Base-by-base conservation (phyloP, 92 coral and sea anemone genomes). In the Zoanthus solanderi region DNA sequence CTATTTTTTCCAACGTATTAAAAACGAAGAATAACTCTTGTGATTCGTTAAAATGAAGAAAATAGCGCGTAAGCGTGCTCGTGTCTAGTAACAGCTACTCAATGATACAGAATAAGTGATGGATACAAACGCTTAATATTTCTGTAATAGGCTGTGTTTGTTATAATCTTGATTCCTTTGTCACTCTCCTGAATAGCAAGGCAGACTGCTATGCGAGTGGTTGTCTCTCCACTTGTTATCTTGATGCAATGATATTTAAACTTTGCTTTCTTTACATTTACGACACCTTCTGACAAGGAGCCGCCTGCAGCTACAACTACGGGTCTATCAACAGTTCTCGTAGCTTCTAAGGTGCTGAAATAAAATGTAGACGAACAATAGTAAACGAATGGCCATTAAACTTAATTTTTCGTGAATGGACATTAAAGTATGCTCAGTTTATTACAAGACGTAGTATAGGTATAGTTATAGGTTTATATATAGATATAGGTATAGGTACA, bases 171-270 rank as follows among this genome's bases (percentile, higher is more conserved):
- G 18, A 77, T 14, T 9, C 68, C 67, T 15, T 77, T 77, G 48
- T 77, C 82, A 56, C n/a, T 30, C 13, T 48, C 54, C 8, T n/a
- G 45, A 54, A 77, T 54, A 53, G 68, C 82, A 1, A 77, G 82
- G 53, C 82, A 77, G 17, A 77, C 47, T 6, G 82, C 47, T 28
- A 54, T 53, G 46, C 82, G 82, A 18, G 82, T 77, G 5, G 46
- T 4, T 54, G 63, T 77, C 7, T 7, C 48, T 63, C 82, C 82
- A 53, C 66, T 77, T 77, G 31, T 54, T 56, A 77, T 12, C 82
- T 77, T 77, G 66, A 77, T 56, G 28, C 82, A 77, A 28, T 54
- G 82, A 66, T 77, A 77, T 46, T 77, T 11, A 17, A 29, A 77
- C 6, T n/a, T 54, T 52, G 47, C 66, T 31, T 54, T 53, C 28